Conservation (phyloP, 1,140 invertebrate genomes). For the Lucilia cuprina region DNA sequence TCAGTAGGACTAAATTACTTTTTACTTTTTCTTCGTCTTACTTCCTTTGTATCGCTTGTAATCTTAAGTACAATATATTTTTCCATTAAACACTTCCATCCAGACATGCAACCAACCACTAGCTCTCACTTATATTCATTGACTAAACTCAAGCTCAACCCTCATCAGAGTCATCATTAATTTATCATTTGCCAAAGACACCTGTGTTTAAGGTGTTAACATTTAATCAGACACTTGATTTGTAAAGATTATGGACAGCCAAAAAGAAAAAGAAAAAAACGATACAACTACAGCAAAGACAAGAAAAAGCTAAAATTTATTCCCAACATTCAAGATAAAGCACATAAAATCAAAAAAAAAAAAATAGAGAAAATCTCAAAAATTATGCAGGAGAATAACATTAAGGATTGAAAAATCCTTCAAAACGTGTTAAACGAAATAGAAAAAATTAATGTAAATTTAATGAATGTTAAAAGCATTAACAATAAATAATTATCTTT, state of each 20-base stretch:
- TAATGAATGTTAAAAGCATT: neutral
- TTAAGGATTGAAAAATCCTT: neutral
- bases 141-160: neutral
- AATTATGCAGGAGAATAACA: neutral
- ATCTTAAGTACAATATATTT: too few species aligned
- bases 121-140: too few species aligned
- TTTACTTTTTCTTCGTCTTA: too few species aligned
- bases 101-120: too few species aligned
- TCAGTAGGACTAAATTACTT: too few species aligned
- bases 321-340: neutral
- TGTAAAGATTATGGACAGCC: constrained; percentile 25
- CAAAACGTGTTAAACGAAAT: neutral
- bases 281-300: neutral
- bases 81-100: too few species aligned
- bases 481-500: too few species aligned
- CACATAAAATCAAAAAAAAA: neutral
- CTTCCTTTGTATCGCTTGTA: too few species aligned
- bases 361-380: neutral
- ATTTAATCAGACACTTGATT: constrained; percentile 34
- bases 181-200: constrained; percentile 31
- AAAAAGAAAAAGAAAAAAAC: too few species aligned
- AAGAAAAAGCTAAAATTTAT: neutral
- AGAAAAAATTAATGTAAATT: neutral
- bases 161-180: constrained; percentile 16
- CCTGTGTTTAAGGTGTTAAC: constrained; percentile 19